Evolutionary conservation across 2,797 vertebrate genomes (phyloP), one percentile per base, ranked within the genome.

Genomic region (Neomorphus geoffroyi): DNA sequence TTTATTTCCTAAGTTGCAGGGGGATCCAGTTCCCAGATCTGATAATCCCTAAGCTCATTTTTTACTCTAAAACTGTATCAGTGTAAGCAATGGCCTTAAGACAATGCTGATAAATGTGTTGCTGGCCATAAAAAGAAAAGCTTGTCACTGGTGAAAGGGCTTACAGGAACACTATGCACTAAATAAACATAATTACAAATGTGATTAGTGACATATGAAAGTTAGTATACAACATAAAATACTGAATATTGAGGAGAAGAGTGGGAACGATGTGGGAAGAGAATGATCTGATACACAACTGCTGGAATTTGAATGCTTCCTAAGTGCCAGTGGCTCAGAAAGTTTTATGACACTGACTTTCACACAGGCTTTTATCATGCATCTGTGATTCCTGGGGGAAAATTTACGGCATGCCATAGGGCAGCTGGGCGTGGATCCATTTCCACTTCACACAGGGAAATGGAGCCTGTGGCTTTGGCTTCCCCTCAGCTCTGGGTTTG

Each of bases 321-420:
- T 10, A 13, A n/a, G 11, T 22, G 13, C 51, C 39, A 4, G 9
- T 45, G 41, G 18, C 62, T 74, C 33, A 51, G 67, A 30, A 61
- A 48, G n/a, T 60, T 30, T 70, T 48, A 11, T 24, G 15, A 46
- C 2, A 10, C 28, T 67, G 26, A 61, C 23, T 60, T 21, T 80
- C 23, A 56, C 67, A 77, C 6, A 43, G 53, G 32, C 7, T 67
- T 51, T 16, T 35, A 39, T 60, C 0, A 0, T n/a, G 33, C 10
- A 6, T 77, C 33, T 74, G 24, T 80, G 41, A 37, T 57, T 45
- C 46, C 83, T 80, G 32, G 13, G 58, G 56, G 11, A 58, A 46
- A 57, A 48, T 35, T 71, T 60, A 50, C 37, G 57, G n/a, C 13
- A 45, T 64, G n/a, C 26, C 18, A 23, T 41, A 39, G 7, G 39